phyloP scores from a whole-genome alignment of 2,113 vertebrate genomes.

The Falcunculus frontatus region DNA sequence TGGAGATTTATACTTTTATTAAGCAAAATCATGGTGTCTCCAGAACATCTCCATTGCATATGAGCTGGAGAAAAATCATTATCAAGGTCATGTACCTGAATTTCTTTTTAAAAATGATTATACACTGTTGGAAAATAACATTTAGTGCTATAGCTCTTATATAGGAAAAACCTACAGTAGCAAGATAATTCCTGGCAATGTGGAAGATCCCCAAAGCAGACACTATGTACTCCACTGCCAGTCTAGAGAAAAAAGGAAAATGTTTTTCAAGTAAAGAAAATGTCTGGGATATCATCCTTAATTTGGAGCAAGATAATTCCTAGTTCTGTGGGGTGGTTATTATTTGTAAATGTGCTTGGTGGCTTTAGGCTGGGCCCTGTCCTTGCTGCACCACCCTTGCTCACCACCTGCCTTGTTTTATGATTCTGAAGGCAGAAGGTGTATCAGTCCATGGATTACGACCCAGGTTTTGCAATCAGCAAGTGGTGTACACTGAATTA shows the following conservation, averaged over 20 bases:
- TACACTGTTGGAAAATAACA: not conserved
- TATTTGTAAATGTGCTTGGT: not conserved
- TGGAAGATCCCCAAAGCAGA: not conserved
- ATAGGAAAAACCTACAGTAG: not conserved
- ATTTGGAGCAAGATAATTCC: not conserved
- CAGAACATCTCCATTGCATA: not conserved
- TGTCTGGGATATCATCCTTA: not conserved
- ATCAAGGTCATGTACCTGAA: not conserved
- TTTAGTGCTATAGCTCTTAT: not conserved
- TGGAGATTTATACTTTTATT: constrained; percentile 12
- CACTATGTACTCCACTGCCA: not conserved
- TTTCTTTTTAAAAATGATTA: not conserved
- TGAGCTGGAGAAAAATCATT: not conserved
- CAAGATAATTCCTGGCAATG: not conserved
- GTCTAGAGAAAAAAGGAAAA: not conserved
- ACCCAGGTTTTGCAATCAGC: not conserved
- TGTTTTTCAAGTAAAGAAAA: not conserved
- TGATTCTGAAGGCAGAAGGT: not conserved
- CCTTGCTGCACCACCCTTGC: not conserved
- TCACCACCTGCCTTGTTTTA: not conserved
- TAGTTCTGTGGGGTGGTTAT: not conserved
- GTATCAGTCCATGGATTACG: not conserved
- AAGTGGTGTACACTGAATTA: accelerated
- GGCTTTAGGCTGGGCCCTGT: not conserved
- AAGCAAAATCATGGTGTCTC: not conserved